Evolutionary conservation across 2,888 invertebrate genomes (phyloP).

Genomic region (Drosophila cyrtoloma): DNA sequence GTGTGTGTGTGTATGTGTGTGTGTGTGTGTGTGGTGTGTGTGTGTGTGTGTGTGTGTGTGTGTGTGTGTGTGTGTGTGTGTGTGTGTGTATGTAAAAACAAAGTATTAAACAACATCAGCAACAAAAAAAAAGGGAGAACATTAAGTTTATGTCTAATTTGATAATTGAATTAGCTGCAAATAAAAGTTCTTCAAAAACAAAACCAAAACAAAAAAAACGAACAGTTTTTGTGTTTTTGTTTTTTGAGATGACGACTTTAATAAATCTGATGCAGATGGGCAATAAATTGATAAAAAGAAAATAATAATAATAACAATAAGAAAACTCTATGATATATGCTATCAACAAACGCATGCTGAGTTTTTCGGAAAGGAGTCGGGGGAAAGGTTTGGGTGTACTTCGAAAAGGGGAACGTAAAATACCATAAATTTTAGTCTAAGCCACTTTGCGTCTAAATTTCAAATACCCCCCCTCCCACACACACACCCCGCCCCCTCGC

Average conservation of each 20-base stretch:
- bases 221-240: slow-evolving; percentile 6
- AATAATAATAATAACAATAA: slow-evolving; percentile 4
- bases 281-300: slow-evolving; percentile 2
- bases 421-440: neutral
- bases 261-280: slow-evolving; percentile 23
- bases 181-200: neutral
- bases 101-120: slow-evolving; percentile 45
- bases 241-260: slow-evolving; percentile 9
- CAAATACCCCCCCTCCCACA: neutral
- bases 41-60: slow-evolving; percentile 48
- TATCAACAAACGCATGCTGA: slow-evolving; percentile 9
- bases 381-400: neutral
- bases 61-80: slow-evolving; percentile 26
- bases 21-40: slow-evolving; percentile 34
- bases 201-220: neutral
- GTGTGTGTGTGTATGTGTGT: slow-evolving; percentile 31
- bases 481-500: too few species aligned
- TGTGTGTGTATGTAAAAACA: slow-evolving; percentile 27
- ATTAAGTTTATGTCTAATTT: slow-evolving; percentile 21
- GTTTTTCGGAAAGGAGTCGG: neutral
- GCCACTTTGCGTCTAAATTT: neutral
- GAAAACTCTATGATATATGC: slow-evolving; percentile 17
- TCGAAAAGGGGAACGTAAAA: neutral
- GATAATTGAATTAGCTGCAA: slow-evolving; percentile 22
- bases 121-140: slow-evolving; percentile 30